Base-by-base conservation (phyloP, 2,888 invertebrate genomes). In the Agrotis clavis region DNA sequence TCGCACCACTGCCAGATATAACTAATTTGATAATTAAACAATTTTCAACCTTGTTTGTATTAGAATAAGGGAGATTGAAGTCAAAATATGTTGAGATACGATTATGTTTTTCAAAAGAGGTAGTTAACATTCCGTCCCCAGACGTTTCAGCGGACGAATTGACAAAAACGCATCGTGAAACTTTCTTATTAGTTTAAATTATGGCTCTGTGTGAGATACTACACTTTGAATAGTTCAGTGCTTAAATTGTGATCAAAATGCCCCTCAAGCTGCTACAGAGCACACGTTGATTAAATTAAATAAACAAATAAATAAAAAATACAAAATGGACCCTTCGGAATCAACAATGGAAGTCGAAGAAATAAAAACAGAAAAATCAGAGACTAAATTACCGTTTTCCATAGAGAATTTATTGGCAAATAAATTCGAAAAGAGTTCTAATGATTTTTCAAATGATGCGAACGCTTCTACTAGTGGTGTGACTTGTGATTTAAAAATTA, bases 141-240 rank as follows among this genome's bases (percentile, higher is more conserved):
- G 92, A 91, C 91, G 91, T 92, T 94, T 92, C 93, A 93, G 91
- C 90, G 91, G 88, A 86, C 91, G 94, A 92, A 94, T 95, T 95
- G 96, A 96, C 94, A 95, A 95, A 95, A 95, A 95, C 95, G 94
- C 92, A 90, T 93, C 94, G 92, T 92, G 92, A 90, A 91, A 88
- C 84, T 89, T 91, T 93, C 90, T 89, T 91, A 94, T 95, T 93
- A 94, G 95, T 94, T 90, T 91, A 92, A 93, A 93, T 93, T 92
- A 91, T 92, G 87, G 86, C 84, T 86, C 53, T 70, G 70, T 59
- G 66, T 60, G 77, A 77, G 71, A 71, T 63, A 67, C 77, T 57
- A 67, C 67, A 67, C 77, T 71, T 77, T 78, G 65, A 69, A 74
- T 77, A 83, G 78, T 79, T 63, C 61, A 65, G 79, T 71, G 77